These are phyloP conservation scores for Bufo gargarizans DNA, from an alignment of 2,113 vertebrate species.

Conservation along the genomic window DNA sequence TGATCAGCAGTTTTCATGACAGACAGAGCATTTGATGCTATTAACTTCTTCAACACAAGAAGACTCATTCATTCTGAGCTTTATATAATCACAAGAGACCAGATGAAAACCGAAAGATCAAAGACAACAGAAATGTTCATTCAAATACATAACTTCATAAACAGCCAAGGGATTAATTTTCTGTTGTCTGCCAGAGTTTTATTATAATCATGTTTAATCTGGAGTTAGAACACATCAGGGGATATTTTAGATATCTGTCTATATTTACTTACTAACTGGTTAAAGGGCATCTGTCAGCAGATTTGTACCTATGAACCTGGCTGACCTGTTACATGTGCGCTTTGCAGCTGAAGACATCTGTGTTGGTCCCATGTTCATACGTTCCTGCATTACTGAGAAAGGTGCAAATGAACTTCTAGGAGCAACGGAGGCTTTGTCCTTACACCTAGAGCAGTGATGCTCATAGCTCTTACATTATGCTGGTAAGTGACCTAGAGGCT, in stretches of 20 bases:
- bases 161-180: not conserved
- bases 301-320: no score
- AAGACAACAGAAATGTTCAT: slow-evolving; percentile 28
- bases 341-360: no score
- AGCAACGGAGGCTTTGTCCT: no score
- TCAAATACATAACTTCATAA: slow-evolving; percentile 2
- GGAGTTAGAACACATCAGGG: not conserved
- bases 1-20: no score
- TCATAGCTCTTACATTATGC: no score
- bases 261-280: not conserved
- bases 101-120: slow-evolving; percentile 18
- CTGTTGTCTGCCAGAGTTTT: not conserved
- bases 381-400: no score
- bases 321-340: no score
- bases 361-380: no score
- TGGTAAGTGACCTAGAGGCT: no score
- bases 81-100: not conserved
- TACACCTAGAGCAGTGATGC: no score
- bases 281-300: not conserved
- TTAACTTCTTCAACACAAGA: not conserved
- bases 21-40: not conserved
- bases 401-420: not conserved
- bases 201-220: not conserved
- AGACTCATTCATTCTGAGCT: not conserved
- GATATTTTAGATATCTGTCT: not conserved